phyloP scores from a whole-genome alignment of 2,113 vertebrate genomes.

The Macrotus californicus region DNA sequence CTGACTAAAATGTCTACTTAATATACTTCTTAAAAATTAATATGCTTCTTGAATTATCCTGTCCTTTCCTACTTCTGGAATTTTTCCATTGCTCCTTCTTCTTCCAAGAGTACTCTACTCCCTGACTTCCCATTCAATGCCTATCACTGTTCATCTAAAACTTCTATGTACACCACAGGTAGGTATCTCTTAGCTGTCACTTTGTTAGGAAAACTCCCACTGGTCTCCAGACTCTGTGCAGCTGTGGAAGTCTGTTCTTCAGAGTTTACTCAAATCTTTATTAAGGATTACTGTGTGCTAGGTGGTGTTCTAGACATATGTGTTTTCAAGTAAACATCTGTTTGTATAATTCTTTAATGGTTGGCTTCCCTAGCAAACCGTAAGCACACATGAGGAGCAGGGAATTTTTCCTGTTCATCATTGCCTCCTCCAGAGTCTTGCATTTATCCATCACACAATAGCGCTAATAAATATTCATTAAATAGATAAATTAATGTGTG shows the following conservation, averaged over 20 bases:
- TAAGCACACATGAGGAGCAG: not conserved
- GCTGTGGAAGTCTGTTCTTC: not conserved
- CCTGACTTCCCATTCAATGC: not conserved
- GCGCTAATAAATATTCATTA: not conserved
- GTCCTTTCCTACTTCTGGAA: not conserved
- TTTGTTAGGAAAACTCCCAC: not conserved
- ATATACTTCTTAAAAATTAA: not conserved
- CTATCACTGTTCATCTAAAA: not conserved
- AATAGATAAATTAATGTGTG: not conserved
- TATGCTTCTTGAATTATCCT: not conserved
- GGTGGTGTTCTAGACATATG: not conserved
- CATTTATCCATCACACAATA: not conserved
- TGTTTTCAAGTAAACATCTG: not conserved
- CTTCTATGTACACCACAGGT: not conserved
- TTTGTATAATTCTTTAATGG: not conserved
- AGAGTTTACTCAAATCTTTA: not conserved
- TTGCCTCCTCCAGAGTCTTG: not conserved
- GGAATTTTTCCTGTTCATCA: not conserved
- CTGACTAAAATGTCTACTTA: not conserved
- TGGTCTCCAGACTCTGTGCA: not conserved
- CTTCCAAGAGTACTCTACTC: not conserved
- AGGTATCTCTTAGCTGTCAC: not conserved
- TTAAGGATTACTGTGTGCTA: not conserved
- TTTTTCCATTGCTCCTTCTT: not conserved
- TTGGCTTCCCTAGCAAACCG: not conserved